Conservation (phyloP, 2,888 invertebrate genomes). For the Drosophila kuntzei region DNA sequence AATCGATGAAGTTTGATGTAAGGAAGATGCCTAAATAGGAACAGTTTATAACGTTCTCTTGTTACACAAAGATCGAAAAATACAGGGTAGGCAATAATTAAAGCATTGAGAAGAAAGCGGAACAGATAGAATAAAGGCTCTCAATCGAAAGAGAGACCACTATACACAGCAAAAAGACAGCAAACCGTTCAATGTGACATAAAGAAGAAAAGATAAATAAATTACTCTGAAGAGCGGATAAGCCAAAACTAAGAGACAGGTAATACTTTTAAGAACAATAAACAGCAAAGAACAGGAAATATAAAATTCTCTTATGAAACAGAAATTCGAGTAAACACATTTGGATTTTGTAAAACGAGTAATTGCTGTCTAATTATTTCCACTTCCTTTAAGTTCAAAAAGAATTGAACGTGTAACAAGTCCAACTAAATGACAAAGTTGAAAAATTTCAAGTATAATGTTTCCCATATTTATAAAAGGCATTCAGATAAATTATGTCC, state of each 20-base stretch:
- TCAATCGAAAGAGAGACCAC: too few species aligned
- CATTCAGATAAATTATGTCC: slow-evolving; percentile 18
- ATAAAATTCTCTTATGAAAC: background rate
- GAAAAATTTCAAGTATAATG: slow-evolving; percentile 11
- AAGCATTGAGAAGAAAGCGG: background rate
- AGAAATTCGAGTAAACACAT: too few species aligned
- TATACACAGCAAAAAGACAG: background rate
- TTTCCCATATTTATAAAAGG: background rate
- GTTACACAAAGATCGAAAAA: background rate
- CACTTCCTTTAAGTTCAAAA: slow-evolving; percentile 7
- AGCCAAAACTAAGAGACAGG: background rate
- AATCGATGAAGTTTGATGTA: background rate
- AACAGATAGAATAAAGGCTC: background rate
- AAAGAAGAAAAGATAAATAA: background rate
- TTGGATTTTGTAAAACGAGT: too few species aligned
- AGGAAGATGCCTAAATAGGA: background rate
- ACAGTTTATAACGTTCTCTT: background rate
- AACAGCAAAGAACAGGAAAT: background rate
- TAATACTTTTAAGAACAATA: background rate
- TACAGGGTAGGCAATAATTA: background rate
- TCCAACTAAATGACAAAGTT: background rate
- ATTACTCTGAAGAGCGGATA: background rate
- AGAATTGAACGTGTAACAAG: background rate
- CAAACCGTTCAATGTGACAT: too few species aligned
- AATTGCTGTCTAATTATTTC: slow-evolving; percentile 9